Conservation (phyloP, 2,797 vertebrate species). For the Pangasius krempfi region DNA sequence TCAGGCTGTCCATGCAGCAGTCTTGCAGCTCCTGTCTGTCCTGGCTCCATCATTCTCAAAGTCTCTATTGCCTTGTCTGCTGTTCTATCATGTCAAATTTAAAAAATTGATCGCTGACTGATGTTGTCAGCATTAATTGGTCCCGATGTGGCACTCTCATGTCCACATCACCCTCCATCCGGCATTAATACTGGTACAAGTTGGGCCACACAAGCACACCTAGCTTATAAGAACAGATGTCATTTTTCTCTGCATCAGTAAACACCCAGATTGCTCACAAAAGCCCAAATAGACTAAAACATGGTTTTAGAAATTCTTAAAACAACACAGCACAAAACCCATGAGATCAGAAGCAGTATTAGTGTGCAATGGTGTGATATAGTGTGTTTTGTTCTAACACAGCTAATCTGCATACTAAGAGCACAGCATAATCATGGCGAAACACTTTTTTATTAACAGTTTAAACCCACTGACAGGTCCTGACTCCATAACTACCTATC, state of each 20-base stretch:
- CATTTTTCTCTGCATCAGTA: conserved; percentile 34
- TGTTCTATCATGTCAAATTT: conserved; percentile 49
- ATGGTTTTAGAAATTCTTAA: background rate
- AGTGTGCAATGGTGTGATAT: background rate
- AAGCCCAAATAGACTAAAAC: conserved; percentile 22
- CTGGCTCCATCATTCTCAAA: conserved; percentile 40
- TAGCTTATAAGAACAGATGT: conserved; percentile 41
- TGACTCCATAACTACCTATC: background rate
- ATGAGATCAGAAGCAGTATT: background rate
- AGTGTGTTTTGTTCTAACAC: background rate
- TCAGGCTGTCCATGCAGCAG: conserved; percentile 28
- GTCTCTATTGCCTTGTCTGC: conserved; percentile 32
- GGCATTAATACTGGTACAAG: conserved; percentile 11
- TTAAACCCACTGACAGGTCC: background rate
- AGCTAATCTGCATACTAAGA: background rate
- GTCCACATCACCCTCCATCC: conserved; percentile 29
- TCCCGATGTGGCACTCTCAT: conserved; percentile 45
- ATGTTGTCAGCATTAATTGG: conserved; percentile 58
- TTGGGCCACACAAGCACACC: conserved; percentile 23
- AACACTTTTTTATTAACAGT: background rate
- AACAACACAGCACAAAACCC: background rate
- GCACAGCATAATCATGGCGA: background rate
- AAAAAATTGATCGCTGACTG: conserved; percentile 42
- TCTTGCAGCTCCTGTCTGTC: conserved; percentile 34
- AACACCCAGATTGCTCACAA: conserved; percentile 26